Conservation (phyloP, 1,140 invertebrate species). For the Diabrotica virgifera region DNA sequence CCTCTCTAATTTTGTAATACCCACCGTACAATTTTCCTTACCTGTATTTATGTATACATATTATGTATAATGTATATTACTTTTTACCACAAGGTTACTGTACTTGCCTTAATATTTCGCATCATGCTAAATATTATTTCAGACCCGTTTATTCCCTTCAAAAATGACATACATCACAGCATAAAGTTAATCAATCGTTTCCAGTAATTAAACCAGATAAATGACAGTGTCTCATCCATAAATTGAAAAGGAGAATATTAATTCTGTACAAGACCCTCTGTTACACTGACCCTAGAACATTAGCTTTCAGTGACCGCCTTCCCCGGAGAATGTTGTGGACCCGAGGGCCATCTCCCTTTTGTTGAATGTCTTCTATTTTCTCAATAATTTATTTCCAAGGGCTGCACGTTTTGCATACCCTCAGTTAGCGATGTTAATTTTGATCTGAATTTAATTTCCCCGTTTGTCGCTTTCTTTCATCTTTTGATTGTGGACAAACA, state of each 20-base stretch:
- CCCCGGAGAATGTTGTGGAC: slow-evolving; percentile 17
- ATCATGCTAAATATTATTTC: too few species aligned
- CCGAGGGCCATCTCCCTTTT: slow-evolving; percentile 10
- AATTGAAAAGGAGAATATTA: background rate
- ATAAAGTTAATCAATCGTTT: too few species aligned
- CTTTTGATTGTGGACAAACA: too few species aligned
- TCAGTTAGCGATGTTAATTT: slow-evolving; percentile 26
- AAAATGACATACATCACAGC: too few species aligned
- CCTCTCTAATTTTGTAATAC: too few species aligned
- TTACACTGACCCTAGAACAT: slow-evolving; percentile 24
- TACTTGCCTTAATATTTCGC: too few species aligned
- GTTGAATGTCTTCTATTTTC: slow-evolving; percentile 23
- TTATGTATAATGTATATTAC: too few species aligned
- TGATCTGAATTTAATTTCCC: slow-evolving; percentile 16
- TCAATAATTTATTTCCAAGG: slow-evolving; percentile 32
- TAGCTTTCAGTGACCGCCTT: slow-evolving; percentile 25
- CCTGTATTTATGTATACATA: too few species aligned
- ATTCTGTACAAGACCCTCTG: background rate
- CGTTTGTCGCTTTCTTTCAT: too few species aligned
- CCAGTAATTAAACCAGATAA: background rate
- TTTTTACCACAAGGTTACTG: too few species aligned
- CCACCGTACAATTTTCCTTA: too few species aligned
- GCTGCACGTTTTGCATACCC: slow-evolving; percentile 26
- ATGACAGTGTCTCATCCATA: background rate
- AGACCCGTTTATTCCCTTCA: too few species aligned